phyloP scores from a whole-genome alignment of 1,140 invertebrate species.

The Bombus huntii region DNA sequence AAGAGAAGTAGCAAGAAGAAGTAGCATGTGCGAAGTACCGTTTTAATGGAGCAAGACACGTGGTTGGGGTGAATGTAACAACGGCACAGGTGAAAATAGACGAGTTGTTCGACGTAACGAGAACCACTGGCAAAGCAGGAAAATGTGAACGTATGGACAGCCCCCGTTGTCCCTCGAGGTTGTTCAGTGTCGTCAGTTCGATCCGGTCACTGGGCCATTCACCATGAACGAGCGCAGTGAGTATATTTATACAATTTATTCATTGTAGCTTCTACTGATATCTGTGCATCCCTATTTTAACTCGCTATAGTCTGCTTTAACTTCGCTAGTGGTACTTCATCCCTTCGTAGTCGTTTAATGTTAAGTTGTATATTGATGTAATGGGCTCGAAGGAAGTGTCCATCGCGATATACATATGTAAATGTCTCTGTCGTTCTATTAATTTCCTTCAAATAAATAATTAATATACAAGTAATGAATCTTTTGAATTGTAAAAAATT shows the following conservation, averaged over 20 bases:
- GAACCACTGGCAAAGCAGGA: slow-evolving; percentile 63
- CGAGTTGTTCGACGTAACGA: slow-evolving; percentile 39
- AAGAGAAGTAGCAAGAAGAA: neutral
- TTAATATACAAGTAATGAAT: too few species aligned
- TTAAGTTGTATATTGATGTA: too few species aligned
- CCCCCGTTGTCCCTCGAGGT: slow-evolving; percentile 75
- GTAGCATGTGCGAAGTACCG: too few species aligned
- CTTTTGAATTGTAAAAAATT: too few species aligned
- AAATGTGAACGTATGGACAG: slow-evolving; percentile 76
- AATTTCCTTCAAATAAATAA: too few species aligned
- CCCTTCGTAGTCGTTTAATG: neutral
- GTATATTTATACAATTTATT: slow-evolving; percentile 57
- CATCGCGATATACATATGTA: too few species aligned
- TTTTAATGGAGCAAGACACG: neutral
- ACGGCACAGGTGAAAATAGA: slow-evolving; percentile 48
- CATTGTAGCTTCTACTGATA: neutral
- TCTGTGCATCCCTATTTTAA: neutral
- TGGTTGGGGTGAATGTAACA: slow-evolving; percentile 46
- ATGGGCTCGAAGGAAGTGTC: neutral
- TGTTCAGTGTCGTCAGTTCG: slow-evolving; percentile 81
- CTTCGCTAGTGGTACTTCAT: neutral
- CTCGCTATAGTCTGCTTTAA: neutral
- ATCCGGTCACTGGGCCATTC: slow-evolving; percentile 79
- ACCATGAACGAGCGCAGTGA: slow-evolving; percentile 78
- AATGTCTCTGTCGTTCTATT: too few species aligned